phyloP scores from a whole-genome alignment of 1,140 invertebrate genomes.

The Tyrophagus putrescentiae region DNA sequence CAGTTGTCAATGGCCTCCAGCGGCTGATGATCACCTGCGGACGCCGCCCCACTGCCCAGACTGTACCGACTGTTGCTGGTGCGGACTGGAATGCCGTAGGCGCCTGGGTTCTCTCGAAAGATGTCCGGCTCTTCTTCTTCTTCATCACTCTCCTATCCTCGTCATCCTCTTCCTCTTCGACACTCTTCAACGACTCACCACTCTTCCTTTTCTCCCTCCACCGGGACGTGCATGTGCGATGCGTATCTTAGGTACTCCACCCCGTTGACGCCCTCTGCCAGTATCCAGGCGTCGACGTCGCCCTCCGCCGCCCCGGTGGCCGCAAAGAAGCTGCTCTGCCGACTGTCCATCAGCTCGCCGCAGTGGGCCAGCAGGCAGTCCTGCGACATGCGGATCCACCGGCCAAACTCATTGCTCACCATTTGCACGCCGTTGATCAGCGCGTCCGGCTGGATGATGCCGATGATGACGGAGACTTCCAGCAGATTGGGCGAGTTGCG shows the following conservation, averaged over 20 bases:
- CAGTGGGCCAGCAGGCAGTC: slow-evolving; percentile 50
- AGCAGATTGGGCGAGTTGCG: slow-evolving; percentile 53
- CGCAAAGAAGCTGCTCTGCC: slow-evolving; percentile 47
- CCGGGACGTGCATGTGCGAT: slow-evolving; percentile 32
- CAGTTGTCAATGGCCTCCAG: too few relatives aligned
- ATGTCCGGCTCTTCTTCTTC: too few relatives aligned
- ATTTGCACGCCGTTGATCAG: slow-evolving; percentile 53
- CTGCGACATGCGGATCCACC: slow-evolving; percentile 43
- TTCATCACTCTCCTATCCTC: too few relatives aligned
- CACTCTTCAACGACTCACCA: too few relatives aligned
- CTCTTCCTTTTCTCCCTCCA: slow-evolving; percentile 24
- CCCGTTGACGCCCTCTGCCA: slow-evolving; percentile 50
- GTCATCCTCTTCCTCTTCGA: too few relatives aligned
- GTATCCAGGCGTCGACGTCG: slow-evolving; percentile 54
- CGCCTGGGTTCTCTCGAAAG: too few relatives aligned
- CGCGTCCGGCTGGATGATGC: slow-evolving; percentile 50
- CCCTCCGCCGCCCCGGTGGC: too few relatives aligned
- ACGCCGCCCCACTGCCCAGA: too few relatives aligned
- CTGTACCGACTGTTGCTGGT: too few relatives aligned
- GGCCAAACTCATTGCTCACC: slow-evolving; percentile 31
- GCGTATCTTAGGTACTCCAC: slow-evolving; percentile 52
- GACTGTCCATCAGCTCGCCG: slow-evolving; percentile 44
- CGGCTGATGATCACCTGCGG: too few relatives aligned
- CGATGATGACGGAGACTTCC: slow-evolving; percentile 40
- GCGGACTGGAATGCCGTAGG: too few relatives aligned